phyloP scores from a whole-genome alignment of 2,888 invertebrate genomes.

The Raillietiella orientalis region DNA sequence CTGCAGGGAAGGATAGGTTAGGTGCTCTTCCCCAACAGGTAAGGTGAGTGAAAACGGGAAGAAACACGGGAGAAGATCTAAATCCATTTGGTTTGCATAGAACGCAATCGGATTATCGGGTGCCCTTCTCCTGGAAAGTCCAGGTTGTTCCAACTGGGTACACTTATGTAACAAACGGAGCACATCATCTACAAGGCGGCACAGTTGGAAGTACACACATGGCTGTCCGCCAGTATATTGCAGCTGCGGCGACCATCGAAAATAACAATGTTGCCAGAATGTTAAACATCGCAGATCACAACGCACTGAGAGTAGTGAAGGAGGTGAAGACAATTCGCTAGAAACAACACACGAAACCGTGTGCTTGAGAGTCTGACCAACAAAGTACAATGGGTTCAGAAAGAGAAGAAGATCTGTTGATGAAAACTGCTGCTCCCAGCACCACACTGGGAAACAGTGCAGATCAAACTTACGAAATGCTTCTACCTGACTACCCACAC shows the following conservation, averaged over 20 bases:
- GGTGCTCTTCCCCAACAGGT: too few species aligned
- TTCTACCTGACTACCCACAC: conserved; percentile 33
- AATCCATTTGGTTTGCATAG: too few species aligned
- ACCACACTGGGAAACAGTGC: too few species aligned
- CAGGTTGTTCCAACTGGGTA: too few species aligned
- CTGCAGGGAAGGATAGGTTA: too few species aligned
- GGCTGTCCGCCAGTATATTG: conserved; percentile 31
- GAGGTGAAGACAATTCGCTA: background rate
- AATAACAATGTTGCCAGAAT: conserved; percentile 64
- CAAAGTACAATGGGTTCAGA: conserved; percentile 41
- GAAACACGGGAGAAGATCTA: too few species aligned
- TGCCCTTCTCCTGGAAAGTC: too few species aligned
- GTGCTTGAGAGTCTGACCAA: conserved; percentile 5
- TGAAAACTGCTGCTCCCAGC: conserved; percentile 58
- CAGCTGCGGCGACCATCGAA: conserved; percentile 52
- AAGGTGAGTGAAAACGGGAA: too few species aligned
- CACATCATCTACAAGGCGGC: conserved; percentile 13
- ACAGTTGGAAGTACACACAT: conserved; percentile 13
- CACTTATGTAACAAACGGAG: conserved; percentile 10
- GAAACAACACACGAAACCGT: conserved; percentile 5
- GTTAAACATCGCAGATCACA: conserved; percentile 15
- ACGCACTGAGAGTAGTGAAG: background rate
- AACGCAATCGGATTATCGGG: too few species aligned
- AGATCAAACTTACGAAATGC: too few species aligned
- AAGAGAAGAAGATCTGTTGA: conserved; percentile 49